Evolutionary conservation across 2,113 vertebrate genomes (phyloP), one percentile per base, ranked within the genome.

Genomic region (Rhinopomastus cyanomelas): DNA sequence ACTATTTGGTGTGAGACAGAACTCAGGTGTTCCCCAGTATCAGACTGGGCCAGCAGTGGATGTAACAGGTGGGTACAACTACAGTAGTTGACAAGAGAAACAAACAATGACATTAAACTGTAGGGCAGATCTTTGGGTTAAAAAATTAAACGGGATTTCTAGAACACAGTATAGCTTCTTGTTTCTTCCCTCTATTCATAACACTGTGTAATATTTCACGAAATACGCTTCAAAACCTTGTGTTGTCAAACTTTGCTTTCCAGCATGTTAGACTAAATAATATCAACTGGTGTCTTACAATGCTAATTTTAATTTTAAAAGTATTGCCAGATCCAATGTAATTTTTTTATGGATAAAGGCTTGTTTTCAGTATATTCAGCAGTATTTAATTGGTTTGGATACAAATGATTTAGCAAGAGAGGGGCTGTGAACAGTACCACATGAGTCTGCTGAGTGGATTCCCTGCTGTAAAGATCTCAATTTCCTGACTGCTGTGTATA

Each of bases 21-120:
- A 97, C 79, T 96, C 98, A 37, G 97, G 98, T 94, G 97, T 98
- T 87, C 92, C 96, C 48, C 98, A 97, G 82, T 98, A 98, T 96
- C 98, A 98, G 68, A 96, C 97, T 77, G 98, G 97, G 92, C 97
- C 98, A 65, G 95, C 98, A 86, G 96, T 98, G 95, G 96, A 97
- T 91, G 93, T 98, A 92, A 95, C 98, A 98, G 99, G 99, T 99
- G 95, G 62, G 97, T 96, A 83, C 88, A 53, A 87, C 55, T 71
- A 46, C 60, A 89, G 37, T 91, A 88, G 74, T 87, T 83, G 32
- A 29, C 85, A 88, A 94, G 88, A 91, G 76, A 89, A 90, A 93
- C 61, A 80, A 86, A 81, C 55, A 57, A 66, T 95, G 76, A 77
- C 13, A 0, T 86, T 62, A 52, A 87, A 67, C 11, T 87, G 20